Conservation (phyloP, 2,113 vertebrate species). For the Microtus richardsoni region DNA sequence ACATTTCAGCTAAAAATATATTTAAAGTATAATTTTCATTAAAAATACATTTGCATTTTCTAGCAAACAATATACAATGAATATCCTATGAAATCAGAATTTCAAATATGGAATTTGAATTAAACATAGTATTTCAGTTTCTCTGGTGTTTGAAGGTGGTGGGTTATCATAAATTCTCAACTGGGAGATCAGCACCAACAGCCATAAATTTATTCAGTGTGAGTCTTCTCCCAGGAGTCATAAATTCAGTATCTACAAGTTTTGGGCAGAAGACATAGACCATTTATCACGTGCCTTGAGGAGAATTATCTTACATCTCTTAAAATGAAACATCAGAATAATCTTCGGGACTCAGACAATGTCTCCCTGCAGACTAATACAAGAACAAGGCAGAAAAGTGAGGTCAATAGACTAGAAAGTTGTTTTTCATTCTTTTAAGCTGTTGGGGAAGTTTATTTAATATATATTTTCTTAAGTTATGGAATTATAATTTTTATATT, state of each 20-base stretch:
- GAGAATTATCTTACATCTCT: neutral
- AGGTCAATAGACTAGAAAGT: neutral
- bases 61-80: neutral
- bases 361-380: neutral
- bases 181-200: neutral
- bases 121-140: neutral
- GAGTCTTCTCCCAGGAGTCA: neutral
- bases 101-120: neutral
- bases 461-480: neutral
- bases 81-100: neutral
- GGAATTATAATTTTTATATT: neutral
- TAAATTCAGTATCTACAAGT: conserved; percentile 27
- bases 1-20: neutral
- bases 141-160: neutral
- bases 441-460: neutral
- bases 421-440: neutral
- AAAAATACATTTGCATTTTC: neutral
- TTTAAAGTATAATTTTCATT: neutral
- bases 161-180: conserved; percentile 46
- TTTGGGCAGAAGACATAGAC: neutral
- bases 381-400: neutral
- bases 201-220: neutral
- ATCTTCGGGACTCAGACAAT: neutral
- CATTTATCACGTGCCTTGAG: conserved; percentile 30
- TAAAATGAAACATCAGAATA: neutral